Conservation (phyloP, 2,888 invertebrate genomes). For the Pantelozetes paolii region DNA sequence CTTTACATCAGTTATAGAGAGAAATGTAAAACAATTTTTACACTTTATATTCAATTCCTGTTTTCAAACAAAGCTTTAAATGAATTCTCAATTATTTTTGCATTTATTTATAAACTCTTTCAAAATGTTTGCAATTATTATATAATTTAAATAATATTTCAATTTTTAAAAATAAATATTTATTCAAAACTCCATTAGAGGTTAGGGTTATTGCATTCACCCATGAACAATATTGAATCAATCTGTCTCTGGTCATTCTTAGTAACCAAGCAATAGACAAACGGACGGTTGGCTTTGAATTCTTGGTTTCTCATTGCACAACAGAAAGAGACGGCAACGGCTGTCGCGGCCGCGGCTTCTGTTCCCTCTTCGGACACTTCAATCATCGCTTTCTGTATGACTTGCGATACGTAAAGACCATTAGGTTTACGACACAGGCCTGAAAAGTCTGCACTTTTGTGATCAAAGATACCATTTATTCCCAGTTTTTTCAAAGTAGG, state of each 20-base stretch:
- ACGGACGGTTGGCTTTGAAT: conserved; percentile 39
- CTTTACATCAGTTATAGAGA: no score
- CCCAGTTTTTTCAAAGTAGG: background rate
- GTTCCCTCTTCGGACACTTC: conserved; percentile 41
- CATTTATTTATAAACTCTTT: no score
- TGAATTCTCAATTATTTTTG: no score
- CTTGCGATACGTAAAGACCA: conserved; percentile 21
- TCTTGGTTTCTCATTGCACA: background rate
- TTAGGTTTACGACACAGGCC: background rate
- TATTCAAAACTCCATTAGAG: no score
- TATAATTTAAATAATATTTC: no score
- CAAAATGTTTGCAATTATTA: no score
- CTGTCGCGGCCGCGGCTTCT: conserved; percentile 40
- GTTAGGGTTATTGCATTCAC: background rate
- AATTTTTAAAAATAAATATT: no score
- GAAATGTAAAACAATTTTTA: no score
- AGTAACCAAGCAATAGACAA: conserved; percentile 34
- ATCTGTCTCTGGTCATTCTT: background rate
- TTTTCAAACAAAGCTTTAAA: no score
- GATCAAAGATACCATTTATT: conserved; percentile 26
- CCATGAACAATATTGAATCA: conserved; percentile 1
- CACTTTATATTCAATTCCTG: no score
- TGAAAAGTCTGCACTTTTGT: background rate
- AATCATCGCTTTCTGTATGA: conserved; percentile 35
- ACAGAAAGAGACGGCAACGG: background rate